Evolutionary conservation across 2,113 vertebrate species (phyloP).

Genomic region (Cyphomyrus plagiostoma): DNA sequence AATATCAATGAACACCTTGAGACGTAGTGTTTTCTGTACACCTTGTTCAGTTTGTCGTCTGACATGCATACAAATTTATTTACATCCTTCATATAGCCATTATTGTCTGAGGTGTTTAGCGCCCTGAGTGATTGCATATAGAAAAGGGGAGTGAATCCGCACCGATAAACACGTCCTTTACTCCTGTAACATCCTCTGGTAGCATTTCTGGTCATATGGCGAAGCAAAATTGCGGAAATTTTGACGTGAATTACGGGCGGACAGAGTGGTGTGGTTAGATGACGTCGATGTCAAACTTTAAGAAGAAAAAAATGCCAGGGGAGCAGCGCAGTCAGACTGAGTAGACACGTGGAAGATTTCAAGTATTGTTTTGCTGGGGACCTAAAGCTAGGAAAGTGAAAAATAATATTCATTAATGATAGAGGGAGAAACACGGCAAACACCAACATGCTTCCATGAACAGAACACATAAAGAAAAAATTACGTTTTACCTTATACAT

Average conservation of each 20-base stretch:
- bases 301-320: background rate
- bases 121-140: background rate
- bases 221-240: background rate
- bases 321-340: slow-evolving; percentile 25
- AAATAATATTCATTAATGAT: background rate
- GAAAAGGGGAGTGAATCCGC: background rate
- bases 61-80: slow-evolving; percentile 8
- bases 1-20: background rate
- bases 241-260: background rate
- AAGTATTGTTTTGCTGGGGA: slow-evolving; percentile 30
- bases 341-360: slow-evolving; percentile 12
- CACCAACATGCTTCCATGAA: background rate
- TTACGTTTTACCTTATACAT: background rate
- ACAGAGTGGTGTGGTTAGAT: background rate
- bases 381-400: slow-evolving; percentile 34
- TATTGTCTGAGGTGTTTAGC: background rate
- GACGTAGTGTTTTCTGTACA: background rate
- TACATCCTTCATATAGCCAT: background rate
- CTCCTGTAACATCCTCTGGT: background rate
- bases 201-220: background rate
- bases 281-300: background rate
- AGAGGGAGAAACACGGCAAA: background rate
- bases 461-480: background rate
- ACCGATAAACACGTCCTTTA: background rate
- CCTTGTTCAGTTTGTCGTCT: slow-evolving; percentile 7